A percentile compares a stretch with the other conserved stretches of the same genome.
Conservation (phyloP, 2,113 vertebrate genomes). For the Amphiprion ocellaris region DNA sequence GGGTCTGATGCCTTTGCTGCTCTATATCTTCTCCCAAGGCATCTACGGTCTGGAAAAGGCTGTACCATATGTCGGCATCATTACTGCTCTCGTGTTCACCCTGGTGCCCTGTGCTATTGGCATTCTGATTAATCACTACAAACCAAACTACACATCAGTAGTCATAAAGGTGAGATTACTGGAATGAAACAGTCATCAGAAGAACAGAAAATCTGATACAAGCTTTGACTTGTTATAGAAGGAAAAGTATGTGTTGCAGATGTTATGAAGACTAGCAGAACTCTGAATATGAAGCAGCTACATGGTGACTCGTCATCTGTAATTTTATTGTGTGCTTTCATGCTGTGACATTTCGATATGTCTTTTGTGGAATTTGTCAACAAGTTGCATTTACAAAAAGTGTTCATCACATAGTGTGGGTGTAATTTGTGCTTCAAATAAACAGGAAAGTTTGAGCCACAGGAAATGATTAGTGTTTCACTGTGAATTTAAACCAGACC, state of each 20-base stretch:
- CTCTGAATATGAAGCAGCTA: not conserved
- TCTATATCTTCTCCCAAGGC: conserved; percentile 85
- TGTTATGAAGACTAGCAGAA: not conserved
- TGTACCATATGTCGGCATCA: conserved; percentile 86
- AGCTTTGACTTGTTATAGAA: not conserved
- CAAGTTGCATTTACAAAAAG: not conserved
- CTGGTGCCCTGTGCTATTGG: conserved; percentile 86
- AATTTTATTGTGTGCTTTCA: not conserved
- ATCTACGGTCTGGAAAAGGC: conserved; percentile 81
- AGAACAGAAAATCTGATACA: not conserved
- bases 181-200: not conserved
- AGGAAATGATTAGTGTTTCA: not conserved
- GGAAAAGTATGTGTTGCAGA: not conserved
- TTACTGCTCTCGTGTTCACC: conserved; percentile 77
- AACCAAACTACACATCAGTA: conserved; percentile 79
- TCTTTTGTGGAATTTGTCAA: not conserved
- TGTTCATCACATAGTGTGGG: not conserved
- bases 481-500: not conserved
- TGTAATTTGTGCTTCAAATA: not conserved
- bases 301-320: not conserved
- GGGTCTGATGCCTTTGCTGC: conserved; percentile 90
- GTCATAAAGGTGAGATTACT: conserved; percentile 85
- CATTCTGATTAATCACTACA: conserved; percentile 87
- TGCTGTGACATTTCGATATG: not conserved
- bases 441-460: not conserved